phyloP scores from a whole-genome alignment of 2,888 invertebrate species.

The Pandemis heparana region DNA sequence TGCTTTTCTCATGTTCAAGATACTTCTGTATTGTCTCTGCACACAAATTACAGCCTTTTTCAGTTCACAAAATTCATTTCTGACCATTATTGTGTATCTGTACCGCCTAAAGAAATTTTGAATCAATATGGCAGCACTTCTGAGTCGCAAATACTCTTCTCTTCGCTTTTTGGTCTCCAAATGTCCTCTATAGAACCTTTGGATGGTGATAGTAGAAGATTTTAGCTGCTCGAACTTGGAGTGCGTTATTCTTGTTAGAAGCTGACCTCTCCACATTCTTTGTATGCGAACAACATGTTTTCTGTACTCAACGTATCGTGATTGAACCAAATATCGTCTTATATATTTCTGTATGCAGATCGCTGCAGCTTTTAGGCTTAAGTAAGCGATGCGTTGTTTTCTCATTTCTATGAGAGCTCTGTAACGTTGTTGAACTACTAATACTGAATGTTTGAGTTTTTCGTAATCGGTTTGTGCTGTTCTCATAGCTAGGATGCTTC shows the following conservation, averaged over 20 bases:
- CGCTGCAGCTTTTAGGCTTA: constrained; percentile 52
- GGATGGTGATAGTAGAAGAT: constrained; percentile 69
- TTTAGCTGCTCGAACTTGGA: constrained; percentile 55
- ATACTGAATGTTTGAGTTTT: constrained; percentile 56
- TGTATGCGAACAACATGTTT: constrained; percentile 65
- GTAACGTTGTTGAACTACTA: constrained; percentile 72
- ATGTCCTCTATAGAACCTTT: constrained; percentile 69
- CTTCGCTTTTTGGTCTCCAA: constrained; percentile 58
- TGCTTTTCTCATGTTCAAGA: constrained; percentile 42
- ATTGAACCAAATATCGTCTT: neutral
- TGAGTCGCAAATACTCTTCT: constrained; percentile 60
- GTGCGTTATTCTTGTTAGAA: neutral
- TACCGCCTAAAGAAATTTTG: constrained; percentile 62
- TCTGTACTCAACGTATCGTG: constrained; percentile 55
- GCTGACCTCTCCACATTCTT: constrained; percentile 42
- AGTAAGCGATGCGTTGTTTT: constrained; percentile 58
- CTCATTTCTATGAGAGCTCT: constrained; percentile 66
- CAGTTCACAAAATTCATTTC: constrained; percentile 66
- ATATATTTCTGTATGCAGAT: constrained; percentile 54
- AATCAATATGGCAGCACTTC: constrained; percentile 55
- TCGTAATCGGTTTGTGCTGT: constrained; percentile 63
- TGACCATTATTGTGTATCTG: constrained; percentile 55
- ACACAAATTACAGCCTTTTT: constrained; percentile 53
- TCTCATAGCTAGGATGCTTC: constrained; percentile 65
- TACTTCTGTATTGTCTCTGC: constrained; percentile 67